Base-by-base conservation (phyloP, 1,140 invertebrate species). In the Drosophila athabasca region DNA sequence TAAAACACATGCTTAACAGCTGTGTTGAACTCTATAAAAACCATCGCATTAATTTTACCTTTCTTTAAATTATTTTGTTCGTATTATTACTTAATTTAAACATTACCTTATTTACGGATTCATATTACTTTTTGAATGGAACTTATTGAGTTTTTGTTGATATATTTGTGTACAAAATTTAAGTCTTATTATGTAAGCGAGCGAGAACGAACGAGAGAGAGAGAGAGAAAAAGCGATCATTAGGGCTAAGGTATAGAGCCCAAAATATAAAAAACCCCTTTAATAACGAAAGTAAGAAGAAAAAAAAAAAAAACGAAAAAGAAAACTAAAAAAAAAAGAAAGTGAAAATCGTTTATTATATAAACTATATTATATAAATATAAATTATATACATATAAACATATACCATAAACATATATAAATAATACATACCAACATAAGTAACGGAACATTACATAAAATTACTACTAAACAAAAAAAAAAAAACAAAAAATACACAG, bases 11-110 rank as follows among this genome's bases (percentile, higher is more conserved):
- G 51, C 45, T 43, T 43, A 6, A 19, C 15, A 17, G n/a, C 13
- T 6, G 49, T 53, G 41, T 66, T 73, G 83, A 89, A 90, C 88
- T 90, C 88, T 89, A 89, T 85, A 90, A 88, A 84, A 46, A 90
- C 88, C 83, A 88, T 88, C 83, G 82, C 88, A 90, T 88, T 90
- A 90, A 81, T 84, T 73, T 88, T 81, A 84, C 66, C 72, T 80
- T 70, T 82, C 82, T 90, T 87, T 79, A 85, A 85, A 87, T 80
- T 83, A 74, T 88, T 81, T 78, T 83, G 17, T 64, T 77, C 66
- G 70, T 89, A 75, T 84, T 71, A 39, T 39, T 39, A 13, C 76
- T 79, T 89, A 76, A 70, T 80, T 84, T 74, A 66, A 69, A 67
- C 46, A 26, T 62, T 62, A 68, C 58, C 62, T 45, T 44, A 61